Conservation (phyloP, 2,888 invertebrate genomes). For the Catocala fraxini region DNA sequence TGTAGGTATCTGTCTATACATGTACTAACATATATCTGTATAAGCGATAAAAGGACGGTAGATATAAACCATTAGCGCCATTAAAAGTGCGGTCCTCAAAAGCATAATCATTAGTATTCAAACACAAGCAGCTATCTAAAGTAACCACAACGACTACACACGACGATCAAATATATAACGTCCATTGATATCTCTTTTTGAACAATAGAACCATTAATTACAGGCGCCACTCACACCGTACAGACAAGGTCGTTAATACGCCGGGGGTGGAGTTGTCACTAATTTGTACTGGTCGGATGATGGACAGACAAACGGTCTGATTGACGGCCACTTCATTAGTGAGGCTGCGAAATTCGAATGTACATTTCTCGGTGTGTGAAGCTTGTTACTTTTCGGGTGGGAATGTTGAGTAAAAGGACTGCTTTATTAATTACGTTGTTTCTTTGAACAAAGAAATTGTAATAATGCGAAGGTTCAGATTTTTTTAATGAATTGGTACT, state of each 20-base stretch:
- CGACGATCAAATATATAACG: conserved; percentile 14
- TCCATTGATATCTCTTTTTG: conserved; percentile 38
- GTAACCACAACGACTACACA: conserved; percentile 6
- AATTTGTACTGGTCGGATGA: conserved; percentile 72
- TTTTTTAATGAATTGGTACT: no score
- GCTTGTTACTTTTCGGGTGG: conserved; percentile 13
- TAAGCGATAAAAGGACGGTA: no score
- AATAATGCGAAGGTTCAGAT: no score
- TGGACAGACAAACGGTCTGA: conserved; percentile 75
- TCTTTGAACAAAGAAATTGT: no score
- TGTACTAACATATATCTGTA: no score
- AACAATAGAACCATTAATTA: conserved; percentile 48
- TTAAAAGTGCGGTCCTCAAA: neutral
- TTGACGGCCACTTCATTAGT: conserved; percentile 80
- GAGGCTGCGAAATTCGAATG: conserved; percentile 50
- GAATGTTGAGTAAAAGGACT: neutral
- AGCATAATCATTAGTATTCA: neutral
- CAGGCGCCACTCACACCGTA: conserved; percentile 51
- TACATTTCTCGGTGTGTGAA: conserved; percentile 32
- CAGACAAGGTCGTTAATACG: conserved; percentile 73
- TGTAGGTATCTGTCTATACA: no score
- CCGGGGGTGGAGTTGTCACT: conserved; percentile 70
- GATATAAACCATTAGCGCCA: no score
- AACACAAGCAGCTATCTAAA: neutral
- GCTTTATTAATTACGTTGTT: no score